These are phyloP conservation scores for Lithophane leautieri DNA, from an alignment of 2,888 invertebrate genomes.

Conservation along the genomic window DNA sequence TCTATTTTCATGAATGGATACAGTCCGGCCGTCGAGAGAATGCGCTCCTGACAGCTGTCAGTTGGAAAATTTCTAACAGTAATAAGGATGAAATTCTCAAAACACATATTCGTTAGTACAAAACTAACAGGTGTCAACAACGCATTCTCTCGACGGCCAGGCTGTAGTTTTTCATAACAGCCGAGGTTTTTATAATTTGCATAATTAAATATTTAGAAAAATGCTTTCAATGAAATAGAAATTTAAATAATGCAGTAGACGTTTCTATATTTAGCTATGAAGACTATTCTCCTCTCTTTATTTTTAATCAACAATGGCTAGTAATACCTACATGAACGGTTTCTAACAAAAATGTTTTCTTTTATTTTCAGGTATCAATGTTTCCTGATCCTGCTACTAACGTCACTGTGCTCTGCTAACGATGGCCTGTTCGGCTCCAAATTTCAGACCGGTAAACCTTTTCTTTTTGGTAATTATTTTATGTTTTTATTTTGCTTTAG, in stretches of 20 bases:
- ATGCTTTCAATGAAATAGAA: not conserved
- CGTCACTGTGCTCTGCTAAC: constrained; percentile 77
- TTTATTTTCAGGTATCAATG: constrained; percentile 77
- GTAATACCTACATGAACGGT: not conserved
- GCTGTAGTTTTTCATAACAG: not conserved
- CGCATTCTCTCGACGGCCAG: too few species aligned
- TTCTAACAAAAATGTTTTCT: not conserved
- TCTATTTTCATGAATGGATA: not conserved
- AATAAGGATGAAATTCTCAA: too few species aligned
- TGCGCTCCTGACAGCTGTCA: too few species aligned
- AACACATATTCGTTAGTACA: too few species aligned
- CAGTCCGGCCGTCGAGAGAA: too few species aligned
- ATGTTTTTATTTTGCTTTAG: not conserved
- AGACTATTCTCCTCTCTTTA: not conserved
- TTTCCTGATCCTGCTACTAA: constrained; percentile 71
- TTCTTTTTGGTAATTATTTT: constrained; percentile 48
- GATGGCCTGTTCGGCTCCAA: constrained; percentile 84
- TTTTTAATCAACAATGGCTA: not conserved
- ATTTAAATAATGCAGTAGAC: not conserved
- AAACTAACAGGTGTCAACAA: too few species aligned
- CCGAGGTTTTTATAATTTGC: not conserved
- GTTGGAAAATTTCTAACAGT: too few species aligned
- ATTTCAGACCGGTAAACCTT: constrained; percentile 82
- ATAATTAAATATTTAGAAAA: not conserved
- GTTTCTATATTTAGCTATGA: not conserved